These are phyloP conservation scores for Oegoconia quadripuncta DNA, from an alignment of 2,888 invertebrate genomes.

Conservation along the genomic window DNA sequence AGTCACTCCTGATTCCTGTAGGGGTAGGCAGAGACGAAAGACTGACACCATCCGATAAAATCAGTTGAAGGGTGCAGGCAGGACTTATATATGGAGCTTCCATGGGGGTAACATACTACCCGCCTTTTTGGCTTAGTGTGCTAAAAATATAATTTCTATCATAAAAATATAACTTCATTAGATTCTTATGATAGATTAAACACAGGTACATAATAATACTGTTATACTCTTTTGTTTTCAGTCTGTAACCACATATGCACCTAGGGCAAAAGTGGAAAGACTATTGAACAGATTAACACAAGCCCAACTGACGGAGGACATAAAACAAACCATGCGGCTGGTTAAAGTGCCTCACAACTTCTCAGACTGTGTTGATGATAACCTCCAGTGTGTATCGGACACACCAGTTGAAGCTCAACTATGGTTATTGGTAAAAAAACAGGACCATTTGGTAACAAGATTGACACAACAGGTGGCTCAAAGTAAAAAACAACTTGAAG, in stretches of 20 bases:
- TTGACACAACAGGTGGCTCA: slow-evolving; percentile 48
- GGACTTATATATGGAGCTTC: too few species aligned
- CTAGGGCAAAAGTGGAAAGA: slow-evolving; percentile 40
- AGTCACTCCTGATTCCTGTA: too few species aligned
- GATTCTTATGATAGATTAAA: too few species aligned
- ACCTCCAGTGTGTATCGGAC: slow-evolving; percentile 45
- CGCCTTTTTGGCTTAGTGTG: too few species aligned
- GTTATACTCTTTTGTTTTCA: neutral
- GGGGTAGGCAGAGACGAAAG: too few species aligned
- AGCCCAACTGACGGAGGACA: slow-evolving; percentile 49
- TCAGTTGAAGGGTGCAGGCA: too few species aligned
- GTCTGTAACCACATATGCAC: neutral
- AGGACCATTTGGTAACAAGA: slow-evolving; percentile 55
- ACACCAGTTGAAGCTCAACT: slow-evolving; percentile 51
- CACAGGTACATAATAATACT: too few species aligned
- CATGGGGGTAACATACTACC: too few species aligned
- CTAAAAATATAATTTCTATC: too few species aligned
- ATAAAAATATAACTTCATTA: too few species aligned
- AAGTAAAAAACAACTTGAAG: slow-evolving; percentile 54
- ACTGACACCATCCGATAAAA: too few species aligned
- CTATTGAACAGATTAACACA: slow-evolving; percentile 46
- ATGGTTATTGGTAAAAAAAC: slow-evolving; percentile 65
- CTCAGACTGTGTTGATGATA: slow-evolving; percentile 47
- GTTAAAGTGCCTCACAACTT: slow-evolving; percentile 53
- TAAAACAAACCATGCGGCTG: slow-evolving; percentile 41